A percentile compares a stretch with the other conserved stretches of the same genome.
These are phyloP conservation scores for Agonum fuliginosum DNA, from an alignment of 2,888 invertebrate species.

Conservation along the genomic window DNA sequence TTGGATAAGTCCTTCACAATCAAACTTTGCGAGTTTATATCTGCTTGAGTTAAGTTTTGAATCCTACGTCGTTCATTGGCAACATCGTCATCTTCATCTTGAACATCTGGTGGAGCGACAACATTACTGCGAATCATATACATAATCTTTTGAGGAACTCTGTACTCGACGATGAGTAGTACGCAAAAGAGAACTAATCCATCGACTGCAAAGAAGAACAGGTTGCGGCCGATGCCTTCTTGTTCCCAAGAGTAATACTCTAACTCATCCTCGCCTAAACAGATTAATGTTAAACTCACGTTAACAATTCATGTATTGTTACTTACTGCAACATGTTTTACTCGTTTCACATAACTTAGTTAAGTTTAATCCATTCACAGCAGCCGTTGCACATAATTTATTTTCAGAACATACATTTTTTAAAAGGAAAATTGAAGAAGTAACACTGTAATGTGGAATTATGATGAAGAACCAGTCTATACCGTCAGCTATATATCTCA, in stretches of 20 bases:
- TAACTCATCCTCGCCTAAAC: constrained; percentile 16
- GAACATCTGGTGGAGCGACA: constrained; percentile 68
- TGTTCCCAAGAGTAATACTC: constrained; percentile 77
- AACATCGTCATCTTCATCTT: constrained; percentile 75
- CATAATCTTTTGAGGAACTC: constrained; percentile 74
- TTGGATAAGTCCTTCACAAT: constrained; percentile 83
- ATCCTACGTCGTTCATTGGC: constrained; percentile 75
- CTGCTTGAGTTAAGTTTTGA: constrained; percentile 68
- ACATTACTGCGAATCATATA: constrained; percentile 65
- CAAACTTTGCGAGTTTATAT: constrained; percentile 73
- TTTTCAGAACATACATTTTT: constrained; percentile 67
- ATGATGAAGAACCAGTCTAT: constrained; percentile 82
- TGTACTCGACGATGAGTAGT: constrained; percentile 80
- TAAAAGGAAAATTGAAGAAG: constrained; percentile 71
- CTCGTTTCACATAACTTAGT: background rate
- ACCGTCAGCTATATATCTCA: constrained; percentile 76
- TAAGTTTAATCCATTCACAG: constrained; percentile 4
- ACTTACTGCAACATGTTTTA: constrained; percentile 61
- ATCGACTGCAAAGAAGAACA: constrained; percentile 77
- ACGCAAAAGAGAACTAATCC: constrained; percentile 78
- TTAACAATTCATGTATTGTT: no score
- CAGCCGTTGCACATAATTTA: constrained; percentile 64
- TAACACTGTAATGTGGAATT: constrained; percentile 83
- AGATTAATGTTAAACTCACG: background rate
- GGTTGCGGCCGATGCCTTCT: constrained; percentile 83